A percentile compares a stretch with the other conserved stretches of the same genome.
phyloP scores from a whole-genome alignment of 2,113 vertebrate genomes.

The Leptodactylus fuscus region DNA sequence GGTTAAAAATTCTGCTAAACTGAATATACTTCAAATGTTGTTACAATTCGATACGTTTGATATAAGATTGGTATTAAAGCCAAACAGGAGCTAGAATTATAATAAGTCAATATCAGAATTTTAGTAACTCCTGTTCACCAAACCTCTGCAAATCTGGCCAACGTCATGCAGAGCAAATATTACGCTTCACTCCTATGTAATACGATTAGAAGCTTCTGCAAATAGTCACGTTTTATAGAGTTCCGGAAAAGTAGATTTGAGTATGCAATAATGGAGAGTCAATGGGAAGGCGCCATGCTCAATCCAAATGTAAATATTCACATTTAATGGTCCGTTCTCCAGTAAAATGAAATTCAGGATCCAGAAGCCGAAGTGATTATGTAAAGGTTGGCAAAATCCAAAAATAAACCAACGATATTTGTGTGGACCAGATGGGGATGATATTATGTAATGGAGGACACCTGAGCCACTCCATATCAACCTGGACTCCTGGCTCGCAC shows the following conservation, averaged over 20 bases:
- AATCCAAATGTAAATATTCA: slow-evolving; percentile 13
- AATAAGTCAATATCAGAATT: neutral
- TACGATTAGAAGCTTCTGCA: neutral
- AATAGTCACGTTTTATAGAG: neutral
- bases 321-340: neutral
- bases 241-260: neutral
- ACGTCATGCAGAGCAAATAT: neutral
- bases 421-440: neutral
- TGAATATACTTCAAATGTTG: neutral
- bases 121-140: neutral
- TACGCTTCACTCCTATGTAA: neutral
- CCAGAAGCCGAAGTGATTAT: neutral
- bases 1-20: too few species aligned
- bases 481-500: too few species aligned
- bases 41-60: neutral
- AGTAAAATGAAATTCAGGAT: neutral
- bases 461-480: too few species aligned
- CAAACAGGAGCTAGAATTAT: neutral
- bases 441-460: too few species aligned
- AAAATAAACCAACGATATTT: neutral
- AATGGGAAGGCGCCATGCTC: neutral
- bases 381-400: neutral
- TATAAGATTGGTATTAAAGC: neutral
- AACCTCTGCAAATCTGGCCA: neutral
- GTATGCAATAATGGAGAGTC: neutral